Conservation (phyloP, 2,888 invertebrate species). For the Dynastes grantii region DNA sequence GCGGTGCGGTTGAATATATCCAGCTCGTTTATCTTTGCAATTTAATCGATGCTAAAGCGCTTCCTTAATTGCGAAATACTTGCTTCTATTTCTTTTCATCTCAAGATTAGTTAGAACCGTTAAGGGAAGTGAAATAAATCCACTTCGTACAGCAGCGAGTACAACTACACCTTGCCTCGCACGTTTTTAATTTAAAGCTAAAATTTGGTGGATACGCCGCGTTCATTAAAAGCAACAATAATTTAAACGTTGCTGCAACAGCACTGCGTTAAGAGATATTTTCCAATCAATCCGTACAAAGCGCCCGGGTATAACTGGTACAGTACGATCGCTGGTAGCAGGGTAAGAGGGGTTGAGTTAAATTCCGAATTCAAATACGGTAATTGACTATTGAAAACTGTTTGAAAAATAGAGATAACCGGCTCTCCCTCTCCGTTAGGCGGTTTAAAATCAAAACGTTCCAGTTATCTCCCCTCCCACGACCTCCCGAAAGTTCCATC, state of each 20-base stretch:
- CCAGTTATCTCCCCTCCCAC: neutral
- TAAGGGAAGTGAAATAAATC: too few species aligned
- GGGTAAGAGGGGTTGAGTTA: neutral
- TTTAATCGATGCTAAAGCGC: too few species aligned
- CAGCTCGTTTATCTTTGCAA: too few species aligned
- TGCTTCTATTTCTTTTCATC: too few species aligned
- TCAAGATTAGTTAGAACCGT: too few species aligned
- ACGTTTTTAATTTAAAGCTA: neutral
- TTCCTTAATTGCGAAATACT: too few species aligned
- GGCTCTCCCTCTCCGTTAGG: neutral
- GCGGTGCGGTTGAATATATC: too few species aligned
- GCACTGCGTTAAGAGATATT: neutral
- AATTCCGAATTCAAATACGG: constrained; percentile 15
- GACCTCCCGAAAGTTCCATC: constrained; percentile 2
- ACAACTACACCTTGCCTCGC: too few species aligned
- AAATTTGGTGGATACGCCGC: neutral
- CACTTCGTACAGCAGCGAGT: too few species aligned
- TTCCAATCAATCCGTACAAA: neutral
- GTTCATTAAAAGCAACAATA: constrained; percentile 1
- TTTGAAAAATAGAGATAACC: constrained; percentile 4
- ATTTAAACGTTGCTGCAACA: neutral
- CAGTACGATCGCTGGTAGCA: neutral
- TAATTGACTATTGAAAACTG: constrained; percentile 16
- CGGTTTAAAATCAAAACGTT: constrained; percentile 3
- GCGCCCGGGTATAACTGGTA: too few species aligned